A percentile compares a stretch with the other conserved stretches of the same genome.
Evolutionary conservation across 2,888 invertebrate species (phyloP).

Genomic region (Spisula subtruncata): DNA sequence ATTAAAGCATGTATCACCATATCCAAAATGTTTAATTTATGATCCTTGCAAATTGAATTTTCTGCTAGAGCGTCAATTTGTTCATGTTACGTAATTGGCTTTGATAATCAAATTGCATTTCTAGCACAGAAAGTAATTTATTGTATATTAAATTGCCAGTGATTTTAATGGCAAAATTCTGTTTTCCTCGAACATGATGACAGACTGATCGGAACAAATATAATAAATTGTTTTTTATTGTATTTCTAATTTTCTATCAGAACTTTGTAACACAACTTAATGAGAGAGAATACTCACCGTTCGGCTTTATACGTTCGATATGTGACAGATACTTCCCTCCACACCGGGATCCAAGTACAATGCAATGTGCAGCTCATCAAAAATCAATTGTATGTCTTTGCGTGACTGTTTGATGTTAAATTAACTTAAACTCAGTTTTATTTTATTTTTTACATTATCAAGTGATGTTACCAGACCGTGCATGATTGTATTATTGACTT

Average conservation of each 20-base stretch:
- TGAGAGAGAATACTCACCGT: too few species aligned
- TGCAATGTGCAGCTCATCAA: neutral
- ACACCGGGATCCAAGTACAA: too few species aligned
- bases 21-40: constrained; percentile 21
- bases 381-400: neutral
- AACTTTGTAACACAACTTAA: neutral
- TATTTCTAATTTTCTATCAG: neutral
- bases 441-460: neutral
- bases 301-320: neutral
- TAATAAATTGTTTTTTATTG: neutral
- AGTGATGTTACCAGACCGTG: constrained; percentile 4
- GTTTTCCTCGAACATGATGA: neutral
- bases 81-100: constrained; percentile 1
- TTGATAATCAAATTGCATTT: constrained; percentile 1
- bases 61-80: neutral
- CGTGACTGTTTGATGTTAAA: neutral
- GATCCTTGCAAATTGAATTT: constrained; percentile 3
- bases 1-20: constrained; percentile 5
- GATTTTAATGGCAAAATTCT: neutral
- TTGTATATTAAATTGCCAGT: constrained; percentile 16
- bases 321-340: too few species aligned
- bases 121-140: constrained; percentile 3
- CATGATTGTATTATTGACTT: neutral
- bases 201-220: neutral
- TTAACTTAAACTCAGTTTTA: neutral